Evolutionary conservation across 2,113 vertebrate genomes (phyloP).

Genomic region (Mystacornis crossleyi): DNA sequence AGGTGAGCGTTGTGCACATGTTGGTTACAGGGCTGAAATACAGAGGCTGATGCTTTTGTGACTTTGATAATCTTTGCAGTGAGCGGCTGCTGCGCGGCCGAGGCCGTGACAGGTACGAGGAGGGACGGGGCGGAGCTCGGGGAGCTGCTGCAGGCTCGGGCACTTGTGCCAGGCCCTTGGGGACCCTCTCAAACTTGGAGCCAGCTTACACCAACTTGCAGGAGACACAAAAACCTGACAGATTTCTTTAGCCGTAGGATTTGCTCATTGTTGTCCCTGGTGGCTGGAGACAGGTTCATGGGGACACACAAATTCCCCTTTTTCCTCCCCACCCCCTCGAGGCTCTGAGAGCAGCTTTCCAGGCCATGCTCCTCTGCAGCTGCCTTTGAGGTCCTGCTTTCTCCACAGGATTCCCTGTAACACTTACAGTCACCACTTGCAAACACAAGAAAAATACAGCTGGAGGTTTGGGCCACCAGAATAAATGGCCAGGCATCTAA

Average conservation of each 20-base stretch:
- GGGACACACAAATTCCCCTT: background rate
- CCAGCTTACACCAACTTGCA: background rate
- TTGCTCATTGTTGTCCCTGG: background rate
- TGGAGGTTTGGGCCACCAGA: background rate
- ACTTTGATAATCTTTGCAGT: constrained; percentile 33
- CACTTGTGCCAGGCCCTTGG: background rate
- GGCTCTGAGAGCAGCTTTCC: background rate
- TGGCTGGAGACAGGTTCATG: background rate
- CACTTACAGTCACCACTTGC: background rate
- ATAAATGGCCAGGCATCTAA: background rate
- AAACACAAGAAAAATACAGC: background rate
- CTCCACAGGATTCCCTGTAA: background rate
- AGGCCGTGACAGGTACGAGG: background rate
- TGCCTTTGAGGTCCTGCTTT: background rate
- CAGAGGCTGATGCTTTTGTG: constrained; percentile 48
- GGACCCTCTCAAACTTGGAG: background rate
- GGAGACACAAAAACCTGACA: background rate
- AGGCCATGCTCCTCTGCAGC: background rate
- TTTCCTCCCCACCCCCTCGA: background rate
- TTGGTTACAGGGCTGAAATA: constrained; percentile 26
- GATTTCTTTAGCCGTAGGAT: background rate
- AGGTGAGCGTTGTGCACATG: background rate
- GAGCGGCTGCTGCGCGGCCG: background rate
- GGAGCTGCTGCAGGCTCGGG: background rate
- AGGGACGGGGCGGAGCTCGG: background rate